Conservation (phyloP, 2,888 invertebrate genomes). For the Rhorus exstirpatorius region DNA sequence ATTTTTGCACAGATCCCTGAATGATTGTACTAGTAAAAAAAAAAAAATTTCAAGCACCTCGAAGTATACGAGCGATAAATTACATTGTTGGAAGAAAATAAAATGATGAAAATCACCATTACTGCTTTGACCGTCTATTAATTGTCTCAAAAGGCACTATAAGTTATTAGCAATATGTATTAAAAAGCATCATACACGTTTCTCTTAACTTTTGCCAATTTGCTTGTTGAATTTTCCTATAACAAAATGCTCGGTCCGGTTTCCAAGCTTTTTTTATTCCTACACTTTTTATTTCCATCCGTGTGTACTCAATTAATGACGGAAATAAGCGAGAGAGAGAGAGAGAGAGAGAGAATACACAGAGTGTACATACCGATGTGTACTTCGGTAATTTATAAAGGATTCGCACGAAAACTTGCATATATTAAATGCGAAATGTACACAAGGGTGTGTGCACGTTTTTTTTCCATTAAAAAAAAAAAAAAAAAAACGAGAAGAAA, state of each 20-base stretch:
- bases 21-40: constrained; percentile 34
- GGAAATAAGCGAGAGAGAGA: constrained; percentile 23
- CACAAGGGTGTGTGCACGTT: constrained; percentile 47
- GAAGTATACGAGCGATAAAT: constrained; percentile 30
- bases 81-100: constrained; percentile 6
- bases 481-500: constrained; percentile 35
- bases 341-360: constrained; percentile 53
- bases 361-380: constrained; percentile 26
- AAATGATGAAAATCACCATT: constrained; percentile 17
- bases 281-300: constrained; percentile 1
- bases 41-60: constrained; percentile 20
- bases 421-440: constrained; percentile 54
- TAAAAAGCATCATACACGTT: background rate
- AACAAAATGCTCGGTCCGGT: background rate
- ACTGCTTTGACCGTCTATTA: background rate
- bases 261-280: background rate
- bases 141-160: constrained; percentile 1
- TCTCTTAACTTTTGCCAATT: background rate
- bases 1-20: constrained; percentile 30
- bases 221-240: background rate
- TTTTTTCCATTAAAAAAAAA: constrained; percentile 34
- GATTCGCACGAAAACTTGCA: constrained; percentile 50
- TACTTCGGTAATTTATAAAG: constrained; percentile 56
- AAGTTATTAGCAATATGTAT: constrained; percentile 1
- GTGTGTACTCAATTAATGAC: constrained; percentile 35